Conservation (phyloP, 2,888 invertebrate species). For the Aphidius colemani region DNA sequence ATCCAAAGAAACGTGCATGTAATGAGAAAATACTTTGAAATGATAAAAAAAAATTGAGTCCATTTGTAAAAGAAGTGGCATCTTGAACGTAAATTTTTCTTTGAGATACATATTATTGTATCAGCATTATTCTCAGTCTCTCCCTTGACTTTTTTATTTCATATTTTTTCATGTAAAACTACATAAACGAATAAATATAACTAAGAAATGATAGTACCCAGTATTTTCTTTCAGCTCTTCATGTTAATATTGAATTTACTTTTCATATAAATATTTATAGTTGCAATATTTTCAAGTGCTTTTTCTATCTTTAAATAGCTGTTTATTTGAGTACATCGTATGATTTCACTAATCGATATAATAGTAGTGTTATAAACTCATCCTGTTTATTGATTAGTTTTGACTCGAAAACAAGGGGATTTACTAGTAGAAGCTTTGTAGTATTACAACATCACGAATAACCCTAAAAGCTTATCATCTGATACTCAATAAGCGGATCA, state of each 20-base stretch:
- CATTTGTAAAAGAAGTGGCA: neutral
- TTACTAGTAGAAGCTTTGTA: too few relatives aligned
- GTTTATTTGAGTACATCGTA: too few relatives aligned
- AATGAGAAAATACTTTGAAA: neutral
- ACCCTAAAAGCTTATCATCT: too few relatives aligned
- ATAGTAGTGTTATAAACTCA: too few relatives aligned
- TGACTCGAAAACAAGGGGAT: too few relatives aligned
- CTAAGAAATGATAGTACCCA: neutral
- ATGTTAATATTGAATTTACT: neutral
- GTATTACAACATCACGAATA: too few relatives aligned
- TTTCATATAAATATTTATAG: constrained; percentile 1
- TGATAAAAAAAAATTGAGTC: neutral
- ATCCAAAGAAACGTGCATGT: neutral
- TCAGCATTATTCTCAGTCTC: neutral
- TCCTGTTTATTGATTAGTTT: too few relatives aligned
- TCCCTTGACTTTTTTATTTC: neutral
- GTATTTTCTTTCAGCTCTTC: neutral
- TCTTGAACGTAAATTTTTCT: constrained; percentile 10
- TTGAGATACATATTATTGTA: neutral
- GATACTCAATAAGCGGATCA: too few relatives aligned
- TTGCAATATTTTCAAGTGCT: constrained; percentile 32
- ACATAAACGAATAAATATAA: neutral
- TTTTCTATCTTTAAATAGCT: neutral
- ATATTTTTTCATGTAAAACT: neutral
- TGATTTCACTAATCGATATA: too few relatives aligned